Evolutionary conservation across 1,140 invertebrate genomes (phyloP).

Genomic region (Hormaphis cornu): DNA sequence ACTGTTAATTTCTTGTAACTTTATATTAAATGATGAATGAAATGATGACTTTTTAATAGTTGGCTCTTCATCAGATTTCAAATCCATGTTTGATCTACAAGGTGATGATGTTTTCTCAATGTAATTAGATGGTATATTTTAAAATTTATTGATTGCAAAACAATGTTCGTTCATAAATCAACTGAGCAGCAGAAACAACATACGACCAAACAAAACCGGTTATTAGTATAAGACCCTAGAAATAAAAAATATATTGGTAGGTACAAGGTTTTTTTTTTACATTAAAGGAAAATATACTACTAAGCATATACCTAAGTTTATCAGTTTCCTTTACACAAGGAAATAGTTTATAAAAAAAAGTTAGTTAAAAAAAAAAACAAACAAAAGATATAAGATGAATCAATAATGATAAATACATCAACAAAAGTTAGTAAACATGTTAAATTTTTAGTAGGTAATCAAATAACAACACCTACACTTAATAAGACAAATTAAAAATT

Average conservation of each 20-base stretch:
- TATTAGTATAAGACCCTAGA: not conserved
- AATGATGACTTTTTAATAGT: slow-evolving; percentile 3
- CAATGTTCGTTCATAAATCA: not conserved
- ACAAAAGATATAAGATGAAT: too few relatives aligned
- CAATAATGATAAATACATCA: too few relatives aligned
- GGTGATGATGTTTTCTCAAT: not conserved
- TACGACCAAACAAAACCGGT: slow-evolving; percentile 7
- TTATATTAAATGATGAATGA: not conserved
- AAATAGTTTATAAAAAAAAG: too few relatives aligned
- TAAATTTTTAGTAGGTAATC: too few relatives aligned
- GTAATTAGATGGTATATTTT: not conserved
- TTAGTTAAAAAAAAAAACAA: too few relatives aligned
- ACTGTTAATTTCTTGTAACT: slow-evolving; percentile 8
- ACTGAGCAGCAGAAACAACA: slow-evolving; percentile 17
- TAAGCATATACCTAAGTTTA: too few relatives aligned
- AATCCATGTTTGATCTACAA: not conserved
- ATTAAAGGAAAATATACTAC: too few relatives aligned
- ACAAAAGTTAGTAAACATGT: too few relatives aligned
- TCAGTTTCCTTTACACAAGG: too few relatives aligned
- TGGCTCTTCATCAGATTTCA: not conserved
- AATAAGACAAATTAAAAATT: too few relatives aligned
- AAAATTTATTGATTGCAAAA: not conserved
- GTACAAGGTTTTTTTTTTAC: too few relatives aligned
- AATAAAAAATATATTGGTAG: not conserved
- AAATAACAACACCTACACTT: too few relatives aligned